Percentiles rank a stretch among this genome's conserved stretches.
Conservation (phyloP, 2,113 vertebrate genomes). For the Leiothrix lutea region DNA sequence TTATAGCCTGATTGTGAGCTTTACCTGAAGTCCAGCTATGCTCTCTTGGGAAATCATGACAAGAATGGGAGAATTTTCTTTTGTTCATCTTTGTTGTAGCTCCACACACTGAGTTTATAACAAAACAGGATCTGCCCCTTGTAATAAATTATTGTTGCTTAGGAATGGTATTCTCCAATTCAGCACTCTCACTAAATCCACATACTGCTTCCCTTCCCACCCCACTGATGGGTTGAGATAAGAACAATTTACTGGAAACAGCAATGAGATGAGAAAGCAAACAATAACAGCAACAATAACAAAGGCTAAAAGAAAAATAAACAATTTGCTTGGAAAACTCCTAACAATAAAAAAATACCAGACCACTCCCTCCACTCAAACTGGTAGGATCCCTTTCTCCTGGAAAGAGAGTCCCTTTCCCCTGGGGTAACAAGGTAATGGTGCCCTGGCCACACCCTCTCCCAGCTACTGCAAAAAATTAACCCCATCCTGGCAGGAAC, state of each 20-base stretch:
- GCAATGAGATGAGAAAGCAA: not conserved
- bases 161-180: not conserved
- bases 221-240: rapidly evolving
- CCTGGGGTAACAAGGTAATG: no score
- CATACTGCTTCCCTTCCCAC: not conserved
- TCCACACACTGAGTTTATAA: not conserved
- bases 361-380: not conserved
- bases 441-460: not conserved
- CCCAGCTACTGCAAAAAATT: not conserved
- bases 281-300: not conserved
- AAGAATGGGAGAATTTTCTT: not conserved
- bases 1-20: not conserved
- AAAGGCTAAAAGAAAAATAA: not conserved
- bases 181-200: not conserved
- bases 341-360: not conserved
- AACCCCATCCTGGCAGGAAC: not conserved
- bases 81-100: not conserved
- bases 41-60: not conserved
- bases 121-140: not conserved
- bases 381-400: rapidly evolving
- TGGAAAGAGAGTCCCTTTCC: not conserved
- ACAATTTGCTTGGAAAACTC: not conserved
- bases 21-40: not conserved
- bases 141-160: not conserved
- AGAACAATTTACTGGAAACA: not conserved